Base-by-base conservation (phyloP, 2,797 vertebrate genomes). In the Gila robusta region DNA sequence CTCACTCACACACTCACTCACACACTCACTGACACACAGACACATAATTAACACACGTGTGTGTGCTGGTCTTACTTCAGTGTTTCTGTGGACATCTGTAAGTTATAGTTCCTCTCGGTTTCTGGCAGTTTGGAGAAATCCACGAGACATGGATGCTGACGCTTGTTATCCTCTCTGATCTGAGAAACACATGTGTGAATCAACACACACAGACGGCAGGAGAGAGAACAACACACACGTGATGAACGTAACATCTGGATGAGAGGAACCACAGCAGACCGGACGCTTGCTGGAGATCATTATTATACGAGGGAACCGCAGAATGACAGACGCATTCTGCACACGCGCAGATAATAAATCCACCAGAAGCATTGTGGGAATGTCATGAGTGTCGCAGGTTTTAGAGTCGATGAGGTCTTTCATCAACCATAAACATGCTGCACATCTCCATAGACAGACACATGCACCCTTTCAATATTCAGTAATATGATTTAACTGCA, bases 11-110 rank as follows among this genome's bases (percentile, higher is more conserved):
- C 32, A 32, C 32, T 32, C 32, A 32, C 32, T 32, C 32, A 32
- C 32, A 32, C 32, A 32, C 32, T 32, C 35, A 35, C 35, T 4
- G 23, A 26, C 37, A 21, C 52, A 41, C 7, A 12, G 54, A 10
- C 79, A n/a, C 79, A 32, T 37, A 5, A 35, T n/a, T 49, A 49
- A 54, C 54, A 56, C 56, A 62, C 2, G 2, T 2, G 5, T 2
- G 19, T 26, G 10, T 14, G 11, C 12, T 62, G 39, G 70, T 93
- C 98, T 92, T 94, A 99, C 98, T 99, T 99, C 79, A 99, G 94
- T n/a, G 98, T 99, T 96, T 99, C 98, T 10, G 98, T 98, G 87
- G 98, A 99, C 98, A 99, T 99, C 93, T 99, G 98, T 73, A 99
- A 94, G 94, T 99, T 99, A 92, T 99, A 99, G 94, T 99, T 99